Conservation (phyloP, 53 echinoderm and acorn worm genomes). For the Holothuria leucospilota region DNA sequence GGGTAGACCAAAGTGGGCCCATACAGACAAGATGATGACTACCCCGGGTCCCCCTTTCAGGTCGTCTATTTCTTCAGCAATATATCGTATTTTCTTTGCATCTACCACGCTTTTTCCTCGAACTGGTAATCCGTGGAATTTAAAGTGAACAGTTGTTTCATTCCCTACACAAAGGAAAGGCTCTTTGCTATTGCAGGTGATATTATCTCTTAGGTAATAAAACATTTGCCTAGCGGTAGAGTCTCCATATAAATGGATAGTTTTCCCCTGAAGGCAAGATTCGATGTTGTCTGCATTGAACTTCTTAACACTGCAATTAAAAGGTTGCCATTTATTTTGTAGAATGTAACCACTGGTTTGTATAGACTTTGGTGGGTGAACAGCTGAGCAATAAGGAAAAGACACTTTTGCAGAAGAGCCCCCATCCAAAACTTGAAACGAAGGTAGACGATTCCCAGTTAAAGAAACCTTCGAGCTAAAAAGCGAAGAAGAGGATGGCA, state of each 20-base stretch:
- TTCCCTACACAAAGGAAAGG: background rate
- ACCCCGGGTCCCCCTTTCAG: conserved; percentile 10
- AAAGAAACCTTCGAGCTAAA: too few relatives aligned
- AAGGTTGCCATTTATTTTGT: background rate
- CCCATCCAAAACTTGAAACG: too few relatives aligned
- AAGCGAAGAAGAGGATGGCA: too few relatives aligned
- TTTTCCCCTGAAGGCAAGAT: conserved; percentile 39
- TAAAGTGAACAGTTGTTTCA: conserved; percentile 26
- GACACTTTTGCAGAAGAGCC: too few relatives aligned
- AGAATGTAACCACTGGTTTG: background rate
- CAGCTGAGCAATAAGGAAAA: too few relatives aligned
- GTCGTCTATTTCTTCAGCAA: conserved; percentile 58
- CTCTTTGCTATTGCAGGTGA: background rate
- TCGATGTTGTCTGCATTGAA: background rate
- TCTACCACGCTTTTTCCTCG: conserved; percentile 5
- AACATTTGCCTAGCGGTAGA: conserved; percentile 57
- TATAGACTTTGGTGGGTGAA: background rate
- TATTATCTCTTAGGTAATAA: conserved; percentile 22
- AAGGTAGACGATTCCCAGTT: too few relatives aligned
- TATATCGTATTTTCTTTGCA: conserved; percentile 17
- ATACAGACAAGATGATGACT: conserved; percentile 46
- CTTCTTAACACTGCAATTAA: background rate
- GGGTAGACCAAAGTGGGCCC: conserved; percentile 53
- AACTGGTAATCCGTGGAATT: conserved; percentile 49
- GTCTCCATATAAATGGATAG: conserved; percentile 55